Conservation (phyloP, 2,797 vertebrate genomes). For the Chloroceryle inda region DNA sequence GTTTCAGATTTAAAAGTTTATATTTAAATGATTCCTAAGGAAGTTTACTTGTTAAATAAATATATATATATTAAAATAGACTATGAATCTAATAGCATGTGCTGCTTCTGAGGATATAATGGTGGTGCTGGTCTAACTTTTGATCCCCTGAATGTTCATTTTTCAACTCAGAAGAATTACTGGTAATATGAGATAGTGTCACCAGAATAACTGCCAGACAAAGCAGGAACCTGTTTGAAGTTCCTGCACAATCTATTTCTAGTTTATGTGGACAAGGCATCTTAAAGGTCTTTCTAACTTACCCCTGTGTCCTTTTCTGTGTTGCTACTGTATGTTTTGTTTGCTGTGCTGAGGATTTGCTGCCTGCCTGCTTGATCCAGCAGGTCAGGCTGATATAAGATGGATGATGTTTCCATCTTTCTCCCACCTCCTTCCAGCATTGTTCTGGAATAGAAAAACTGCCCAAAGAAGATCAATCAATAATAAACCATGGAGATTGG, state of each 20-base stretch:
- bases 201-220: neutral
- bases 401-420: neutral
- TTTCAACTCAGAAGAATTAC: neutral
- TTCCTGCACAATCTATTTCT: neutral
- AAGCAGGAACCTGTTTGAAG: neutral
- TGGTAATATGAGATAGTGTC: neutral
- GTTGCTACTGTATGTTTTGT: neutral
- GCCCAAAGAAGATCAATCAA: neutral
- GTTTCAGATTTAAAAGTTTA: neutral
- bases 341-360: neutral
- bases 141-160: neutral
- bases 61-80: neutral
- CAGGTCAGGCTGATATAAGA: neutral
- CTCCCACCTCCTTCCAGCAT: neutral
- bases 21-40: neutral
- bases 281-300: neutral
- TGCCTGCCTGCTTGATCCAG: neutral
- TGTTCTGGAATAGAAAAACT: neutral
- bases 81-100: neutral
- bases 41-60: neutral
- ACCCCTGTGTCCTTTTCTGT: neutral
- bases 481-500: neutral
- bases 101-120: neutral
- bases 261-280: neutral
- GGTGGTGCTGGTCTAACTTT: neutral